Evolutionary conservation across 2,888 invertebrate species (phyloP).

Genomic region (Zygaena filipendulae): DNA sequence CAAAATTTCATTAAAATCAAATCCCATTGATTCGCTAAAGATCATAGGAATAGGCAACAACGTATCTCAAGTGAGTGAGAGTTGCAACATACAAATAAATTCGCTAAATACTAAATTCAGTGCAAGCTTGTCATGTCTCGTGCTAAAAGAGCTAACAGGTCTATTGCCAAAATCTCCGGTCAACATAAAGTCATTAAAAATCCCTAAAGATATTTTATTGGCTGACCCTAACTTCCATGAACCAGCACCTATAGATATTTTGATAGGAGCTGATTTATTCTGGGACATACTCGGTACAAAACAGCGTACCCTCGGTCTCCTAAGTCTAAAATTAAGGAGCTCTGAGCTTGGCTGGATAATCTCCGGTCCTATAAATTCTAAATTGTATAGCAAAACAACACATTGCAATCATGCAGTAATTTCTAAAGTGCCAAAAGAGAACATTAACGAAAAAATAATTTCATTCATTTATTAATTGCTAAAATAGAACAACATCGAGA

Average conservation of each 20-base stretch:
- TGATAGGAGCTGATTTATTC: constrained; percentile 17
- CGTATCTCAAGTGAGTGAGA: constrained; percentile 9
- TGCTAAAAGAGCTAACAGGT: constrained; percentile 13
- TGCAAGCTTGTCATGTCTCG: constrained; percentile 8
- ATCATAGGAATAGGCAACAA: constrained; percentile 16
- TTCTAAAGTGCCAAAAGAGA: neutral
- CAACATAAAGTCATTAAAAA: constrained; percentile 4
- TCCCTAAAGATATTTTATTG: constrained; percentile 13
- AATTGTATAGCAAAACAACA: constrained; percentile 1
- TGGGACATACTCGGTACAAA: constrained; percentile 12
- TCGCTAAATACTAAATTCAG: constrained; percentile 8
- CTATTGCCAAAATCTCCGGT: constrained; percentile 11
- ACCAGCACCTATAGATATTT: constrained; percentile 13
- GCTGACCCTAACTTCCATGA: constrained; percentile 15
- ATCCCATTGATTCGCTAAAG: constrained; percentile 7
- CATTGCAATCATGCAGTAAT: constrained; percentile 10
- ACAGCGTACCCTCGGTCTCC: neutral
- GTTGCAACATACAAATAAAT: constrained; percentile 9
- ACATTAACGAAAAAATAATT: neutral
- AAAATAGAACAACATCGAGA: too few species aligned
- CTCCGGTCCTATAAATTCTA: constrained; percentile 10
- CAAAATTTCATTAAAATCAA: constrained; percentile 7
- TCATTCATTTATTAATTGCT: too few species aligned
- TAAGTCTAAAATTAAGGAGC: constrained; percentile 1
- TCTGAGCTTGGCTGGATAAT: constrained; percentile 5